A percentile compares a stretch with the other conserved stretches of the same genome.
These are phyloP conservation scores for Paralvinella palmiformis DNA, from an alignment of 1,140 invertebrate genomes.

Conservation along the genomic window DNA sequence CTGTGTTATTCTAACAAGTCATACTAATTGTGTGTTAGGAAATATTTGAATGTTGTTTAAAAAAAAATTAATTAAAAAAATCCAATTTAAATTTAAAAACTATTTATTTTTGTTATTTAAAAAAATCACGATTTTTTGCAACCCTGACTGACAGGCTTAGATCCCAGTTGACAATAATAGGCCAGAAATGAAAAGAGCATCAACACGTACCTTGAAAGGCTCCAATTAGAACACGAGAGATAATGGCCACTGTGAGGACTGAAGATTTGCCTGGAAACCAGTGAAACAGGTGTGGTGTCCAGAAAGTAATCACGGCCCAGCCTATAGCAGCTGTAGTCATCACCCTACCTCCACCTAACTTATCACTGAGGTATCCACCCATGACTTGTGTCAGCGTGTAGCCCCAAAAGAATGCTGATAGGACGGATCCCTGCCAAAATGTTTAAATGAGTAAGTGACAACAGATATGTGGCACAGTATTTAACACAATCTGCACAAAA, in stretches of 20 bases:
- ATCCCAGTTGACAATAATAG: too few relatives aligned
- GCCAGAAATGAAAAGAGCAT: too few relatives aligned
- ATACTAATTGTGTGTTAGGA: too few relatives aligned
- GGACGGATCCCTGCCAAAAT: slow-evolving; percentile 56
- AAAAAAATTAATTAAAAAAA: too few relatives aligned
- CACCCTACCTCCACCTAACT: slow-evolving; percentile 63
- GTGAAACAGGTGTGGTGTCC: slow-evolving; percentile 62
- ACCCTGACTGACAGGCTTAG: too few relatives aligned
- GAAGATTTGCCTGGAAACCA: slow-evolving; percentile 55
- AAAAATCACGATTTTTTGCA: too few relatives aligned
- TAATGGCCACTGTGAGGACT: slow-evolving; percentile 58
- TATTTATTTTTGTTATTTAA: too few relatives aligned
- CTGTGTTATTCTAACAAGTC: too few relatives aligned
- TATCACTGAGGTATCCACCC: slow-evolving; percentile 65
- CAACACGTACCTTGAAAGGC: slow-evolving; percentile 61
- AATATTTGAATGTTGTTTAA: too few relatives aligned
- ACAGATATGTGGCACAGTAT: slow-evolving; percentile 8
- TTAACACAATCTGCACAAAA: background rate
- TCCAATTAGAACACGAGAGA: slow-evolving; percentile 61
- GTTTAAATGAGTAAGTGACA: background rate
- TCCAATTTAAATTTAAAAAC: too few relatives aligned
- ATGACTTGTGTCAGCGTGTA: slow-evolving; percentile 66
- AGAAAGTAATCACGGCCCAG: slow-evolving; percentile 64
- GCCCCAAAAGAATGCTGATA: slow-evolving; percentile 73
- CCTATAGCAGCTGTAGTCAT: slow-evolving; percentile 60